Evolutionary conservation across 2,888 invertebrate species (phyloP).

Genomic region (Rambutsinella grinnellia): DNA sequence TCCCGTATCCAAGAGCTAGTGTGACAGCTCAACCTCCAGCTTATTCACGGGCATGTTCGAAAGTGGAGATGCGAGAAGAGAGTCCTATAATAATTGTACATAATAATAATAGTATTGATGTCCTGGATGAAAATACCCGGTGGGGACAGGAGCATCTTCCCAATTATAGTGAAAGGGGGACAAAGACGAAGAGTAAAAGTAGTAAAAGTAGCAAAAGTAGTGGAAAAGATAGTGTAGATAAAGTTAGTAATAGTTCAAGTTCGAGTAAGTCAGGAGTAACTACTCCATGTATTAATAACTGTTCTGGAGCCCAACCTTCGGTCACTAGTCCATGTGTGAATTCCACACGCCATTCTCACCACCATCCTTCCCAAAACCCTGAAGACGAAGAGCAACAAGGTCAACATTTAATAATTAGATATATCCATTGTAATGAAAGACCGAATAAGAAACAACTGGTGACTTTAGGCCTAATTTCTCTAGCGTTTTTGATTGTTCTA

Average conservation of each 20-base stretch:
- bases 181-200: background rate
- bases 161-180: constrained; percentile 28
- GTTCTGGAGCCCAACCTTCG: background rate
- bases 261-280: background rate
- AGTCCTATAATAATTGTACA: constrained; percentile 32
- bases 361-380: background rate
- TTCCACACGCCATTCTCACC: background rate
- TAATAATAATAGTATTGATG: constrained; percentile 40
- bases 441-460: constrained; percentile 51
- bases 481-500: constrained; percentile 42
- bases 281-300: background rate
- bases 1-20: constrained; percentile 24
- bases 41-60: background rate
- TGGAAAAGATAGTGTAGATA: too few species aligned
- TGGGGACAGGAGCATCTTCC: too few species aligned
- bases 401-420: constrained; percentile 48
- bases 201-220: constrained; percentile 17
- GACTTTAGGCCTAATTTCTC: constrained; percentile 46
- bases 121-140: constrained; percentile 58
- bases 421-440: constrained; percentile 47
- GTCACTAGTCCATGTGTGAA: background rate
- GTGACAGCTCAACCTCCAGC: background rate
- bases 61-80: constrained; percentile 20
- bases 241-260: constrained; percentile 26
- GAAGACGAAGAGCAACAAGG: constrained; percentile 32